These are phyloP conservation scores for Polyploca ridens DNA, from an alignment of 2,888 invertebrate species.

Conservation along the genomic window DNA sequence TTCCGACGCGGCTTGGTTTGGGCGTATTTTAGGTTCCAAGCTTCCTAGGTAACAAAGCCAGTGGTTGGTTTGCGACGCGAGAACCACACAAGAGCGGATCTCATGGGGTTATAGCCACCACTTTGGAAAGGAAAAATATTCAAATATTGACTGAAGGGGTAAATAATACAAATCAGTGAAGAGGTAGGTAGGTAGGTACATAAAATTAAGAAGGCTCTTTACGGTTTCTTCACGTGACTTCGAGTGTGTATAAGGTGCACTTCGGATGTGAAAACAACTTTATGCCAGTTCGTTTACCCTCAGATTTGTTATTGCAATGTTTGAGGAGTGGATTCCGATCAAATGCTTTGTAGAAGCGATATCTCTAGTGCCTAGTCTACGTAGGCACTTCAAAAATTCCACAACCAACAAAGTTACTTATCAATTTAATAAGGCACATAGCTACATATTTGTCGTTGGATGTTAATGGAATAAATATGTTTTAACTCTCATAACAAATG, in stretches of 20 bases:
- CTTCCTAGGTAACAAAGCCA: background rate
- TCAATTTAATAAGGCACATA: background rate
- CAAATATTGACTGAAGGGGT: no score
- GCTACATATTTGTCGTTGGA: background rate
- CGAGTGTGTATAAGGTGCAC: background rate
- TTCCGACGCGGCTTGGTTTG: background rate
- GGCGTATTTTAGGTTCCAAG: background rate
- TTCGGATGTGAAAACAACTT: background rate
- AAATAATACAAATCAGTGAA: no score
- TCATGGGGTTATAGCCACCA: no score
- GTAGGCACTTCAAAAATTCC: conserved; percentile 3
- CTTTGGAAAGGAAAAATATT: no score
- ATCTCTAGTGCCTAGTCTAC: background rate
- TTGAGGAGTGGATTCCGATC: conserved; percentile 4
- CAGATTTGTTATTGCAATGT: conserved; percentile 5
- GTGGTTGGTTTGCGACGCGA: background rate
- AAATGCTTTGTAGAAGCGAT: background rate
- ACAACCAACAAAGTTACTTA: background rate
- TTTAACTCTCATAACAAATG: background rate
- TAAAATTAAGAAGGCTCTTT: no score
- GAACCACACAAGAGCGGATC: background rate
- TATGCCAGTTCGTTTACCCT: background rate
- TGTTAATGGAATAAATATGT: background rate
- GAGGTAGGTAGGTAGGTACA: no score
- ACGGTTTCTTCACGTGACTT: background rate